Percentiles rank a stretch among this genome's conserved stretches.
phyloP scores from a whole-genome alignment of 2,113 vertebrate species.

The Aramus guarauna region DNA sequence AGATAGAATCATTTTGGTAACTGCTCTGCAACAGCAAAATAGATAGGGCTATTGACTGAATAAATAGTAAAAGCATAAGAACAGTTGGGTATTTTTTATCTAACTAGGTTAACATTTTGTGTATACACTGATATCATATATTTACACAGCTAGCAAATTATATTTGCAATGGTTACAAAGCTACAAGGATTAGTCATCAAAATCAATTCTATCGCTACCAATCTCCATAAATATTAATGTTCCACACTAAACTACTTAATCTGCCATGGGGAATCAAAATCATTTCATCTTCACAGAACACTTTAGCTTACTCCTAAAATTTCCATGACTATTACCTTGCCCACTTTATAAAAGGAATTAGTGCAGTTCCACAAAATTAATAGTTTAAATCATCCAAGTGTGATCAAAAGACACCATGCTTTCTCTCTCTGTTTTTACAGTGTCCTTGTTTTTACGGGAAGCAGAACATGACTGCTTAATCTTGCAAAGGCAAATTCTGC shows the following conservation, averaged over 20 bases:
- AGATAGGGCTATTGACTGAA: background rate
- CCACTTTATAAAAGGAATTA: background rate
- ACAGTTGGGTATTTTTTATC: background rate
- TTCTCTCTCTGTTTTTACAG: background rate
- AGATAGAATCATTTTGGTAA: background rate
- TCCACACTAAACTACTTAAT: background rate
- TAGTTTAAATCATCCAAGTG: background rate
- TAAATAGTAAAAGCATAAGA: background rate
- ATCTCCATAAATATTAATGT: constrained; percentile 49
- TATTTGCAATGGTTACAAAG: constrained; percentile 27
- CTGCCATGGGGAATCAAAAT: background rate
- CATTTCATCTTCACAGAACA: background rate
- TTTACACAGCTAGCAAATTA: constrained; percentile 45
- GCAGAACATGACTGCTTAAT: background rate
- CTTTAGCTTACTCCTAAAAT: constrained; percentile 10
- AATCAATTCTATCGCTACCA: background rate
- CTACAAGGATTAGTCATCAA: constrained; percentile 33
- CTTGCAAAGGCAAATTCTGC: background rate
- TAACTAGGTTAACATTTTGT: background rate
- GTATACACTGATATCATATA: background rate
- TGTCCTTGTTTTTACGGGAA: background rate
- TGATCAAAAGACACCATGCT: background rate
- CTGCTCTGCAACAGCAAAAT: background rate
- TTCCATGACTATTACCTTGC: background rate
- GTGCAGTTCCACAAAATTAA: background rate